Base-by-base conservation (phyloP, 2,113 vertebrate genomes). In the Mormyrus lacerda region DNA sequence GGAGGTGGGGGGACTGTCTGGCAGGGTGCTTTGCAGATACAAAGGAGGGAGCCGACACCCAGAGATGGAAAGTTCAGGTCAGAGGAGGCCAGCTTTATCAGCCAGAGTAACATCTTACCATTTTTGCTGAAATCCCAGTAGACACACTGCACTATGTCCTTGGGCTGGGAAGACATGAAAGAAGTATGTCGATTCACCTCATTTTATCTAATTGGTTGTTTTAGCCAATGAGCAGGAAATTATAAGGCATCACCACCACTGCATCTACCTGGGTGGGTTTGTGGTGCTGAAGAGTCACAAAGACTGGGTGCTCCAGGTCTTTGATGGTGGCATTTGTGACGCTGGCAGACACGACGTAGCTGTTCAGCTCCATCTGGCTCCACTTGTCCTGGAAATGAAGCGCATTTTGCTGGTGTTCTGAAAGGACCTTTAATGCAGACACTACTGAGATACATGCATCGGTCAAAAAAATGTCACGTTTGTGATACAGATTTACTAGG, bases 81-180 rank as follows among this genome's bases (percentile, higher is more conserved):
- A 31, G 69, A 73, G 1, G 11, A 73, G 69, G 27, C 27, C 13
- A 39, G 11, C 69, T 17, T 35, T 35, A 11, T 73, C 19, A 83
- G 1, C 42, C 79, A 47, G 1, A 47, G 44, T 42, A 47, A 45
- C 19, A n/a, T 47, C 13, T 86, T 92, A 97, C 97, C 19, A 79
- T 98, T 96, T 92, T 94, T 95, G 87, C 90, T 93, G 79, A 97
- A 97, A 94, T 99, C 96, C 98, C 98, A 98, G 94, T 96, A 99
- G 3, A 95, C 96, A 1, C 97, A 98, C 88, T 94, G 90, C 65
- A 96, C 93, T 0, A 91, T 87, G 88, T 92, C 90, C 21, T 93
- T 69, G 5, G 88, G 92, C 97, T 98, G 92, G 39, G 92, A 96
- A 87, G 90, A 69, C 92, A 90, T 85, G 11, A 31, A 87, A 89